Evolutionary conservation across 2,797 vertebrate genomes (phyloP).

Genomic region (Phylloscopus collybita): DNA sequence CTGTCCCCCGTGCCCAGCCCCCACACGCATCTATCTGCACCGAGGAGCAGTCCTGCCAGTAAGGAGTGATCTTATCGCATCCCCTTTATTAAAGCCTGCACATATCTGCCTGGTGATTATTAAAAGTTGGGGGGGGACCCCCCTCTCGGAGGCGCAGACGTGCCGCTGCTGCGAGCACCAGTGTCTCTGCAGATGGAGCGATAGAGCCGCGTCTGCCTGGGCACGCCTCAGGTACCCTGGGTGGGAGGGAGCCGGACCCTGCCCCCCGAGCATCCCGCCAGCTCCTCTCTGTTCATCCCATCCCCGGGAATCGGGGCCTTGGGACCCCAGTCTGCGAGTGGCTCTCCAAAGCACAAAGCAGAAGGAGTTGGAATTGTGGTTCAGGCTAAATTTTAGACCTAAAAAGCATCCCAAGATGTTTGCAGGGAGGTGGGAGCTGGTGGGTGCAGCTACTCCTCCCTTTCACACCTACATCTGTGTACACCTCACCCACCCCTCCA

Average conservation of each 20-base stretch:
- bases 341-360: neutral
- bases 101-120: conserved; percentile 75
- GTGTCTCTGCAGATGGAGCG: conserved; percentile 63
- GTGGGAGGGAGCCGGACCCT: fast-evolving
- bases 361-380: neutral
- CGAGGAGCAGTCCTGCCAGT: conserved; percentile 68
- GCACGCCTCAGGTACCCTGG: neutral
- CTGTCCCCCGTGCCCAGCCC: conserved; percentile 44
- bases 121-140: conserved; percentile 65
- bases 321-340: neutral
- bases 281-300: neutral
- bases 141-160: conserved; percentile 56
- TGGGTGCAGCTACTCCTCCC: neutral
- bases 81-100: conserved; percentile 73
- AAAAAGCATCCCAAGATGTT: neutral
- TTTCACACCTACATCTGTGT: fast-evolving
- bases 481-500: neutral
- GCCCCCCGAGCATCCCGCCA: neutral
- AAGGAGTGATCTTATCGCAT: conserved; percentile 69
- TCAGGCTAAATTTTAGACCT: neutral
- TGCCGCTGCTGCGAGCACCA: conserved; percentile 63
- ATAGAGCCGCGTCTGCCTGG: conserved; percentile 53
- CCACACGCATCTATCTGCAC: conserved; percentile 57
- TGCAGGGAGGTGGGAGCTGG: neutral
- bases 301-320: fast-evolving